These are phyloP conservation scores for Byasa hedistus DNA, from an alignment of 2,888 invertebrate species.

Conservation along the genomic window DNA sequence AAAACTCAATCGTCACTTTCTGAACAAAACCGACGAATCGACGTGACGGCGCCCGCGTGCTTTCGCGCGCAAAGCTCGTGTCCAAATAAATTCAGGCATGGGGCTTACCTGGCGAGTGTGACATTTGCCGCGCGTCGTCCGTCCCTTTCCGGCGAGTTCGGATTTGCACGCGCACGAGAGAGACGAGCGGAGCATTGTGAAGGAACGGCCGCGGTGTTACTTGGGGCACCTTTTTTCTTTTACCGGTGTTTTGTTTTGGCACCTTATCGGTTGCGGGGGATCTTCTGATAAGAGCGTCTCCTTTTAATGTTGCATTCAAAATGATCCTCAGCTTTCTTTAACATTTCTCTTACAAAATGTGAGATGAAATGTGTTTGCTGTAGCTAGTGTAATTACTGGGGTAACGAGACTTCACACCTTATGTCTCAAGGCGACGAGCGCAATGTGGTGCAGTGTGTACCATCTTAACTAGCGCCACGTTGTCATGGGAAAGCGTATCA, in stretches of 20 bases:
- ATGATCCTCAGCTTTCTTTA: conserved; percentile 31
- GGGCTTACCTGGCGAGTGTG: conserved; percentile 68
- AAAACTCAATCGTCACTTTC: conserved; percentile 27
- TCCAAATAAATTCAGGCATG: conserved; percentile 66
- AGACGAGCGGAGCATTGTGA: conserved; percentile 51
- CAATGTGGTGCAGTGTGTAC: too few relatives aligned
- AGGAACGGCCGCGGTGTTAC: conserved; percentile 60
- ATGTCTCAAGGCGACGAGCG: too few relatives aligned
- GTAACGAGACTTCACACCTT: too few relatives aligned
- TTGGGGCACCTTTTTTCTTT: conserved; percentile 57
- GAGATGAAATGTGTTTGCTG: too few relatives aligned
- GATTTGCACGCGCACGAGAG: conserved; percentile 38
- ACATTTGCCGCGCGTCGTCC: conserved; percentile 55
- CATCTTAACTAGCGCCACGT: too few relatives aligned
- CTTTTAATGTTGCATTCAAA: conserved; percentile 45
- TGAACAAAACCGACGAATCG: conserved; percentile 29
- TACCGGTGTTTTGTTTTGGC: conserved; percentile 64
- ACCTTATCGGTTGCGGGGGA: conserved; percentile 58
- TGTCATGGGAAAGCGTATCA: too few relatives aligned
- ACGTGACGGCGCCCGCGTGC: conserved; percentile 55
- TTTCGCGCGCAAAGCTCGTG: conserved; percentile 74
- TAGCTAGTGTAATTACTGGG: too few relatives aligned
- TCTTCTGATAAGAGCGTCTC: conserved; percentile 52
- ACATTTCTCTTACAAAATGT: too few relatives aligned
- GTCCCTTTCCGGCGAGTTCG: conserved; percentile 44